Evolutionary conservation across 2,113 vertebrate species (phyloP), one percentile per base, ranked within the genome.

Genomic region (Channa maculata): DNA sequence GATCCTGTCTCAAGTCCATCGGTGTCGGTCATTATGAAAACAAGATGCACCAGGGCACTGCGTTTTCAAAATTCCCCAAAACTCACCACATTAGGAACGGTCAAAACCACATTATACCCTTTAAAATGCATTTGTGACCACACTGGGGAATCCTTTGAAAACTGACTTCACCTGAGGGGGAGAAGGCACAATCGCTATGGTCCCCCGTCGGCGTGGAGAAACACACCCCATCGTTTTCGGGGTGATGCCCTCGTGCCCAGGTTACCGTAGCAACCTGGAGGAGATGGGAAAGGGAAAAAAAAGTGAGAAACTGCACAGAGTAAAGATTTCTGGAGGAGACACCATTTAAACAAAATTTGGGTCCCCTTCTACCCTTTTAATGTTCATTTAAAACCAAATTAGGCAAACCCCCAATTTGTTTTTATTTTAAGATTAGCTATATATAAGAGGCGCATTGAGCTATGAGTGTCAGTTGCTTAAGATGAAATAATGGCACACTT

Each of bases 231-330:
- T 55, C 79, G 10, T 62, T 81, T 70, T 44, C 39, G 8, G 81
- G 85, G 85, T 77, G 79, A 86, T 64, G 66, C 74, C 76, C 80
- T 87, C 68, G 15, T 46, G 67, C 55, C 81, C 89, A 90, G 87
- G 88, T 93, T 90, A 91, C 85, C 75, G 43, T 77, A 84, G 87
- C 90, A 91, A 89, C 92, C 92, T 93, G 88, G 70, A 88, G 85
- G 63, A 89, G 65, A 88, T 33, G 83, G 71, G 55, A 84, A 44
- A 90, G 51, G 24, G 24, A 24, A 84, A 53, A 64, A 2, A 76
- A 50, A 70, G 77, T 93, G 83, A 93, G 90, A 72, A 33, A 75
- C 8, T 61, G 55, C 2, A 39, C 50, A 0, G 0, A 57, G 10
- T 6, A 50, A 59, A 0, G 38, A 33, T 73, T 65, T 15, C 48